Base-by-base conservation (phyloP, 2,113 vertebrate genomes). In the Semicossyphus pulcher region DNA sequence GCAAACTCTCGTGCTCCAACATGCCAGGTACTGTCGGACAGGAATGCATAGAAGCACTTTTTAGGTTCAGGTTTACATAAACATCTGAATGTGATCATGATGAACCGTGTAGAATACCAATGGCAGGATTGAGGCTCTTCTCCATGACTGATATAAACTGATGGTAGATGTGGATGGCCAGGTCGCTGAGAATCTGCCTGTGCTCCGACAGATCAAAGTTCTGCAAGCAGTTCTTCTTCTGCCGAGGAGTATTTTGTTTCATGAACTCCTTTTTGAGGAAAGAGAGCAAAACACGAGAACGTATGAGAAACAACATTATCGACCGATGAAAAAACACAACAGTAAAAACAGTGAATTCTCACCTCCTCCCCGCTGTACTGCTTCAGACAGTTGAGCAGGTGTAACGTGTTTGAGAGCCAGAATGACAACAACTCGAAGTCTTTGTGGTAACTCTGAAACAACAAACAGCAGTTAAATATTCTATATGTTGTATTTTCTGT, bases 301-400 rank as follows among this genome's bases (percentile, higher is more conserved):
- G 21, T 77, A 44, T 1, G 65, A 73, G 53, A 44, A 1, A 14
- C 4, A 5, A 10, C 10, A 6, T 1, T 5, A 45, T 53, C 1
- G 2, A 72, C n/a, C 41, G 23, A 10, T n/a, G n/a, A n/a, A 10
- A 70, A 21, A 42, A 52, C 23, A 59, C 14, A 10, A 36, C 4
- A 28, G 20, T 21, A 9, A 57, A 37, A 1, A 15, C 7, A 21
- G 51, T 10, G 1, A 42, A 63, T 4, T 37, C 94, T 28, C 90
- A 99, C 98, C 95, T 99, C 96, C 85, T 99, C 98, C 1, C 98
- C 98, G 0, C 98, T 99, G 94, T 99, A 99, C 72, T 99, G 98
- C 89, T 97, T 99, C 87, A 99, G 88, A 84, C 96, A 97, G 88
- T 99, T 99, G 65, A 99, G 96, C 81, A 99, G 94, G 84, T 96